These are phyloP conservation scores for Amorpha juglandis DNA, from an alignment of 2,888 invertebrate genomes.

Conservation along the genomic window DNA sequence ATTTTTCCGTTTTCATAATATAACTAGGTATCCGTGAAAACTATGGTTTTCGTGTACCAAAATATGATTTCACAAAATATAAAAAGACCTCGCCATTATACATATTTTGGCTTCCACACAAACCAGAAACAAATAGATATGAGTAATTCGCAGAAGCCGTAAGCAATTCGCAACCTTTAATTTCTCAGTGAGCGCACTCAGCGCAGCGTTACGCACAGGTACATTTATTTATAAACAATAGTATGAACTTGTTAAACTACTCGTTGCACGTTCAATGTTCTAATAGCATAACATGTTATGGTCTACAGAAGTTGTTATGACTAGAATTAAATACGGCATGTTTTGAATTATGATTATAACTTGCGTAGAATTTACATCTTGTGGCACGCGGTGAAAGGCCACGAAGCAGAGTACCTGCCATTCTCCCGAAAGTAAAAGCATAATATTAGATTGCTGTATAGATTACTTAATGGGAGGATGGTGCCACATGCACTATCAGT, in stretches of 20 bases:
- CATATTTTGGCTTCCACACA: too few species aligned
- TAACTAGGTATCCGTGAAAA: too few species aligned
- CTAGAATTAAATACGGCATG: constrained; percentile 1
- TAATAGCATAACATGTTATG: constrained; percentile 11
- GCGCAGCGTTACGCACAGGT: too few species aligned
- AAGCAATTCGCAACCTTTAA: not conserved
- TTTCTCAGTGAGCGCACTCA: not conserved
- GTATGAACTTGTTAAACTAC: constrained; percentile 5
- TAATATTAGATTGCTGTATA: not conserved
- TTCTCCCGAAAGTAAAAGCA: not conserved
- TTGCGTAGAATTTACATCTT: not conserved
- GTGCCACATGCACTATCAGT: too few species aligned
- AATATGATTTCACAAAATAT: not conserved
- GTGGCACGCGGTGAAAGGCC: too few species aligned
- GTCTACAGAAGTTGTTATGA: constrained; percentile 7
- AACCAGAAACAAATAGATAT: not conserved
- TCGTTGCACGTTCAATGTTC: not conserved
- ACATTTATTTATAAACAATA: constrained; percentile 5
- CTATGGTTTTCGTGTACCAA: too few species aligned
- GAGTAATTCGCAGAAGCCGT: not conserved
- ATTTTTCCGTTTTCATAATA: too few species aligned
- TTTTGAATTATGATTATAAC: constrained; percentile 1
- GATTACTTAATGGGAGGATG: not conserved
- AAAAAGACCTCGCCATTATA: not conserved
- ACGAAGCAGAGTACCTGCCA: not conserved